Base-by-base conservation (phyloP, 2,888 invertebrate species). In the Eupithecia insigniata region DNA sequence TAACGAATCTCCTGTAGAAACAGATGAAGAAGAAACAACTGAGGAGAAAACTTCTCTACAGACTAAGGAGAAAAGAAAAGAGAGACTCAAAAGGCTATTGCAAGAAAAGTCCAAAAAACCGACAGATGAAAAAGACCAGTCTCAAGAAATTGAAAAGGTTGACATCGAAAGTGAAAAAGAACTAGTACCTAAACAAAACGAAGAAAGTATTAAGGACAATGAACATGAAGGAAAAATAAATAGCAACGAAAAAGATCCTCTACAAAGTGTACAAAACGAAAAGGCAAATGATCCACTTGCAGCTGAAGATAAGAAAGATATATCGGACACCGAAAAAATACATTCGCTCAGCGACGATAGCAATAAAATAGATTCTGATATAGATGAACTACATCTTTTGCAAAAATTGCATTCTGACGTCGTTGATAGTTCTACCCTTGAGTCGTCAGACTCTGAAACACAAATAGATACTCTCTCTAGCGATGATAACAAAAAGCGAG, bases 1-100 rank as follows among this genome's bases (percentile, higher is more conserved):
- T 0, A 92, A 94, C 26, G 92, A 93, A 76, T 93, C 94, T 12
- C 91, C 92, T 7, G 82, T 85, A 2, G 93, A 92, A 71, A 92
- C 90, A 77, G 94, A 92, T 69, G 92, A 93, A n/a, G 91, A 91
- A 16, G 88, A 86, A 64, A 72, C 78, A 2, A 79, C 81, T 65
- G 88, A 89, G 67, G 85, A 87, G 14, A 83, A 70, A 67, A 78
- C 76, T 62, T 82, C 86, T 1, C 82, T 90, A 77, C 82, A 89
- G 72, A 85, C 86, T 71, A 90, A 86, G 78, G 84, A 90, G 67
- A 89, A 89, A 75, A 88, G 92, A 77, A 93, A 91, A 82, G 85
- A 90, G 58, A 87, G 89, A 71, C 80, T 92, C 5, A 89, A 86
- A 78, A 86, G 89, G 76, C 79, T 92, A 46, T 68, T 92, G 67